Conservation (phyloP, 2,113 vertebrate genomes). For the Callithrix jacchus region DNA sequence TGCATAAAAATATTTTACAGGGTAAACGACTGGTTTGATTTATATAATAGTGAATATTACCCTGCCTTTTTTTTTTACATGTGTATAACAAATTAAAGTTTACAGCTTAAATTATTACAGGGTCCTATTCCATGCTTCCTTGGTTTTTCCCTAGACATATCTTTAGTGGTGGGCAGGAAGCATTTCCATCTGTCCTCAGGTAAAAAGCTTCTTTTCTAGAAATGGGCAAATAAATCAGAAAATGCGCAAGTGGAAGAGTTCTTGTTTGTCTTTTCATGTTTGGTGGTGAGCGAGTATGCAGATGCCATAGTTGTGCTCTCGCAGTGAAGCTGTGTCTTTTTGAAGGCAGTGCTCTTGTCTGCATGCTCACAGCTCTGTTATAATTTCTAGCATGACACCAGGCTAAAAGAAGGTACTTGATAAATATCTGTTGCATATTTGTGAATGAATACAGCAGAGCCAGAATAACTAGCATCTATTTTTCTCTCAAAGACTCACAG, state of each 20-base stretch:
- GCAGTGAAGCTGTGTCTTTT: background rate
- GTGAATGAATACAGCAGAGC: slow-evolving; percentile 19
- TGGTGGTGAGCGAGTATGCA: background rate
- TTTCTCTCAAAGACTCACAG: background rate
- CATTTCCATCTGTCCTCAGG: background rate
- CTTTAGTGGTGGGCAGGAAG: slow-evolving; percentile 29
- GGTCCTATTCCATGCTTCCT: slow-evolving; percentile 13
- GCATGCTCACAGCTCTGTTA: background rate
- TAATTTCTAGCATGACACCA: background rate
- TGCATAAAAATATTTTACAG: slow-evolving; percentile 27
- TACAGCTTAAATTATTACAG: background rate
- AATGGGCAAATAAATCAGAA: background rate
- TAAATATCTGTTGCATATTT: background rate
- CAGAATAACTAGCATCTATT: background rate
- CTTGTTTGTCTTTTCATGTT: background rate
- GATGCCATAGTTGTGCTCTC: background rate
- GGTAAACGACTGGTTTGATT: background rate
- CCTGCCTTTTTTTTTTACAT: background rate
- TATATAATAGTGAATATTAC: background rate
- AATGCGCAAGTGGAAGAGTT: background rate
- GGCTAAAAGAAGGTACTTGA: background rate
- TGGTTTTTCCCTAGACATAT: slow-evolving; percentile 49
- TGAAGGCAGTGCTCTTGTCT: background rate
- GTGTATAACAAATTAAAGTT: slow-evolving; percentile 56
- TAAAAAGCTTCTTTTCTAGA: background rate